Evolutionary conservation across 2,797 vertebrate species (phyloP).

Genomic region (Passerculus sandwichensis): DNA sequence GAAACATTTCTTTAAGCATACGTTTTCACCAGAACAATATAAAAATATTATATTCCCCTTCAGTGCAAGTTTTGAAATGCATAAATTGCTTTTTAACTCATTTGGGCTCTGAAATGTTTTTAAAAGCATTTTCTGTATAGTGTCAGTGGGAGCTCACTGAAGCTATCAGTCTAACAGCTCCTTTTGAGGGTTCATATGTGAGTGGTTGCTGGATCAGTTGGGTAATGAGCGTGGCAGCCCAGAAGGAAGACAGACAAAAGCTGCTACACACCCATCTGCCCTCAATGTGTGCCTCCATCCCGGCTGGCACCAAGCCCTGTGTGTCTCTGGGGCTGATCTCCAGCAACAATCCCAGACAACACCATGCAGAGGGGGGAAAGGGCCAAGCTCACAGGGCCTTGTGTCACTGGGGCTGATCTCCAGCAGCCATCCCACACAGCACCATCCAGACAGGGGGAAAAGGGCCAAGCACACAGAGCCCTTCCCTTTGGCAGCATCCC

Average conservation of each 20-base stretch:
- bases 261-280: background rate
- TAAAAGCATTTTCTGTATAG: background rate
- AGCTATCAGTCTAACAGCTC: background rate
- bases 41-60: background rate
- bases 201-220: background rate
- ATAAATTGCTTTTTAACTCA: background rate
- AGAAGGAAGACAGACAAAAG: background rate
- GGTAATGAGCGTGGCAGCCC: background rate
- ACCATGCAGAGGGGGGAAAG: background rate
- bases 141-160: background rate
- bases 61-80: background rate
- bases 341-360: background rate
- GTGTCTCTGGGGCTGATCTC: background rate
- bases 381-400: background rate
- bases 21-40: background rate
- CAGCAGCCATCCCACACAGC: background rate
- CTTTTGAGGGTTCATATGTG: background rate
- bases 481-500: constrained; percentile 42
- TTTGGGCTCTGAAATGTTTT: background rate
- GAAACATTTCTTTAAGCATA: background rate
- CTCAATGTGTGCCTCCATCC: background rate
- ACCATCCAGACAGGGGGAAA: background rate
- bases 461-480: background rate
- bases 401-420: background rate
- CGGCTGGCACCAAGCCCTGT: rapidly evolving